Evolutionary conservation across 2,113 vertebrate genomes (phyloP), one percentile per base, ranked within the genome.

Genomic region (Neomonachus schauinslandi): DNA sequence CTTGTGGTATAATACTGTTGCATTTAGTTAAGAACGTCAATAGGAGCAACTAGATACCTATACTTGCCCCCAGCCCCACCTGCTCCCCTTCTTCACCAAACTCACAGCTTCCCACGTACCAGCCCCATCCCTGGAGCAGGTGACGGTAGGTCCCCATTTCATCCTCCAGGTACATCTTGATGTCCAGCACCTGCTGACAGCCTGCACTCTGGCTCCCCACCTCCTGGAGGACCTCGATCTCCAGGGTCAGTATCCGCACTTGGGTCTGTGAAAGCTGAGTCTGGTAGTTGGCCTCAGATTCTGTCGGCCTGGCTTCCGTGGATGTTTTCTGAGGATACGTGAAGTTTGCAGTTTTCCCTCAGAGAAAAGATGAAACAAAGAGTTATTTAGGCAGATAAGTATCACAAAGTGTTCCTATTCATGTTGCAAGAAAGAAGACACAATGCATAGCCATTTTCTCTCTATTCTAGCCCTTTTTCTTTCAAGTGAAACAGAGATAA

Each of bases 231-330:
- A 99, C 97, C 92, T 99, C 99, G 0, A 96, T 97, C 95, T 99
- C 99, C 97, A 99, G 95, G 7, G 98, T 53, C 95, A 97, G 18
- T 36, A 99, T n/a, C 91, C 98, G 16, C 53, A 1, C 28, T 91
- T 99, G 99, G 22, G 98, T 97, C 15, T 98, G 96, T 76, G 99
- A 98, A 0, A 99, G 98, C 95, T 99, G 99, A 96, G 98, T 98
- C 97, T 98, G 98, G 97, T 98, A 99, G n/a, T 98, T 98, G 85
- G 98, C 96, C 87, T 99, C 99, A 14, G 98, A 99, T 82, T 99
- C 99, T 63, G 98, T 98, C 94, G 99, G 96, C 1, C 98, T 99
- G 49, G 97, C 98, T 91, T 99, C 99, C 94, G 99, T 97, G n/a
- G 99, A 98, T n/a, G 55, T 96, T 99, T 99, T 99, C 99, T 99